Percentiles rank a stretch among this genome's conserved stretches.
phyloP scores from a whole-genome alignment of 2,113 vertebrate species.

The Rhadina sibilatrix region DNA sequence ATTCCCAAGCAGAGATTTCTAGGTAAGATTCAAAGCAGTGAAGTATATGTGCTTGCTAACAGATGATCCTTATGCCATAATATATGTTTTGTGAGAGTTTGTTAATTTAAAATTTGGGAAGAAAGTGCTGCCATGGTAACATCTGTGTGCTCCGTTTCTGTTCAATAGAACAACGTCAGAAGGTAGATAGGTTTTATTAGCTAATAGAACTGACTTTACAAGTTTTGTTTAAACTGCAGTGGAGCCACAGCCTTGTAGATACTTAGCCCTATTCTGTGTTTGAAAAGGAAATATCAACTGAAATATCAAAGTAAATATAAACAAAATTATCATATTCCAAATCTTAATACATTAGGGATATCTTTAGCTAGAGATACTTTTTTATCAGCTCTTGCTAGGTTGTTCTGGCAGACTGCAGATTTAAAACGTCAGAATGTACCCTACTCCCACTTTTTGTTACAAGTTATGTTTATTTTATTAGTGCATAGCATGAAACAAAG shows the following conservation, averaged over 20 bases:
- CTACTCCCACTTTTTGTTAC: neutral
- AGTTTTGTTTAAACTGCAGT: neutral
- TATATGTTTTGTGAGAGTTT: neutral
- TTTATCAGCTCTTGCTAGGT: neutral
- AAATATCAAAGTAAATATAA: neutral
- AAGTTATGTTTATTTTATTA: neutral
- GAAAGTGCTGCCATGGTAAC: neutral
- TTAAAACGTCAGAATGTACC: neutral
- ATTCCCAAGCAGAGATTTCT: constrained; percentile 96
- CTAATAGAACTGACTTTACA: neutral
- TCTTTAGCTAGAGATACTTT: neutral
- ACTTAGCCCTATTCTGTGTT: neutral
- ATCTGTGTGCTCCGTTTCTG: neutral
- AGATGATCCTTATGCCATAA: neutral
- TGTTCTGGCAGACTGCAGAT: neutral
- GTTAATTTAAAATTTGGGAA: neutral
- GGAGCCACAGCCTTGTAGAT: neutral
- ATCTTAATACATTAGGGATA: neutral
- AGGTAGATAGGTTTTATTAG: neutral
- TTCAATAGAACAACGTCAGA: neutral
- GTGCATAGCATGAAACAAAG: neutral
- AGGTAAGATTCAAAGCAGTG: constrained; percentile 77
- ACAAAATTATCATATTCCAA: neutral
- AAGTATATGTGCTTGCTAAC: neutral
- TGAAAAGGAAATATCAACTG: neutral